Evolutionary conservation across 1,140 invertebrate species (phyloP).

Genomic region (Nymphalis io): DNA sequence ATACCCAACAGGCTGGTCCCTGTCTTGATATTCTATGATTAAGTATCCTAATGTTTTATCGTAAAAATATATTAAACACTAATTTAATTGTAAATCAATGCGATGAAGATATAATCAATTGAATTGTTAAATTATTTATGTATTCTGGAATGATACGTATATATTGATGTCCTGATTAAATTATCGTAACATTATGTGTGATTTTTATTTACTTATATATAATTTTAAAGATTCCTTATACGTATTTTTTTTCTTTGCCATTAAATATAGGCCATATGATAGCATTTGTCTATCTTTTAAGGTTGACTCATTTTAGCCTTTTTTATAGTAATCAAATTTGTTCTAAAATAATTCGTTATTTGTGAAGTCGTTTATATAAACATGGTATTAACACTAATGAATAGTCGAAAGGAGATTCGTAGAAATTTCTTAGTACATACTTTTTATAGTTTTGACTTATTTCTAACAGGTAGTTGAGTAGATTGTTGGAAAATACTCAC

Average conservation of each 20-base stretch:
- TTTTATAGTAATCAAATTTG: too few relatives aligned
- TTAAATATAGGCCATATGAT: too few relatives aligned
- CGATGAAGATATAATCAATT: constrained; percentile 62
- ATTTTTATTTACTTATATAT: constrained; percentile 36
- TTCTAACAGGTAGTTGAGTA: too few relatives aligned
- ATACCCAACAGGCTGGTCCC: constrained; percentile 64
- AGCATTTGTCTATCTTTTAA: too few relatives aligned
- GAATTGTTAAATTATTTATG: constrained; percentile 77
- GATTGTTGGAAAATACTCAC: too few relatives aligned
- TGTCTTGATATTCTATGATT: constrained; percentile 44
- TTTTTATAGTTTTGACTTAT: too few relatives aligned
- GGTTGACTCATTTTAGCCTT: too few relatives aligned
- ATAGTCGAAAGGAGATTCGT: too few relatives aligned
- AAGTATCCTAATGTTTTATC: constrained; percentile 31
- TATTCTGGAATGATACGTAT: constrained; percentile 74
- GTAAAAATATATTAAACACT: constrained; percentile 29
- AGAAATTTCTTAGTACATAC: too few relatives aligned
- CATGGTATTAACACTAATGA: too few relatives aligned
- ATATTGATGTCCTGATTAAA: constrained; percentile 78
- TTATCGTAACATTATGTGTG: constrained; percentile 61
- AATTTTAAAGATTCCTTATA: background rate
- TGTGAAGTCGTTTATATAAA: too few relatives aligned
- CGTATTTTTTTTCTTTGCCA: background rate
- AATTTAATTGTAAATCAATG: constrained; percentile 36
- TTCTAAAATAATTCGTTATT: too few relatives aligned